Evolutionary conservation across 2,113 vertebrate genomes (phyloP).

Genomic region (Platichthys flesus): DNA sequence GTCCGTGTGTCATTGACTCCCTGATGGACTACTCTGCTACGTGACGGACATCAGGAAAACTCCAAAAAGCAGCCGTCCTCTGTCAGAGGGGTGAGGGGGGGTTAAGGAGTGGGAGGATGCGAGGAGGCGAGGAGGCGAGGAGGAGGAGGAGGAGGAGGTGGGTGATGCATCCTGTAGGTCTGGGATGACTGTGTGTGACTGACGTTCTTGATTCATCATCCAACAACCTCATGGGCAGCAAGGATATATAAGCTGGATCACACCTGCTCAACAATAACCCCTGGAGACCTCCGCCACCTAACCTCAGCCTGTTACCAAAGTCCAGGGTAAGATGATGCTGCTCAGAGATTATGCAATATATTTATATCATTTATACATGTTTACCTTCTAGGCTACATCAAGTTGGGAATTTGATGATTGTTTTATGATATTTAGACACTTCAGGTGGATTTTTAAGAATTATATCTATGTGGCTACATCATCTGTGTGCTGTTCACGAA

Average conservation of each 20-base stretch:
- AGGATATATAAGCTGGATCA: slow-evolving; percentile 68
- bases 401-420: neutral
- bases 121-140: neutral
- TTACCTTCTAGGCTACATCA: neutral
- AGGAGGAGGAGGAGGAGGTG: slow-evolving; percentile 29
- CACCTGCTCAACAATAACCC: slow-evolving; percentile 58
- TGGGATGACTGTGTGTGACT: slow-evolving; percentile 51
- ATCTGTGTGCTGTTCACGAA: too few species aligned
- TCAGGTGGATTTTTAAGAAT: neutral
- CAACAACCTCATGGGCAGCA: slow-evolving; percentile 40
- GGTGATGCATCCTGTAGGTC: slow-evolving; percentile 53
- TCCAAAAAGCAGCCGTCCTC: slow-evolving; percentile 44
- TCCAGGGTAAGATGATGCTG: slow-evolving; percentile 65
- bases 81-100: slow-evolving; percentile 39
- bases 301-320: slow-evolving; percentile 70
- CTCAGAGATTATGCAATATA: neutral
- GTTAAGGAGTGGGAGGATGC: slow-evolving; percentile 52
- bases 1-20: slow-evolving; percentile 65
- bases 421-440: neutral
- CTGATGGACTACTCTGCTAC: slow-evolving; percentile 81
- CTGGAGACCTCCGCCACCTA: slow-evolving; percentile 56
- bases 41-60: slow-evolving; percentile 74
- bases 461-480: too few species aligned
- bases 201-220: slow-evolving; percentile 77
- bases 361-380: neutral